Percentiles rank a stretch among this genome's conserved stretches.
phyloP scores from a whole-genome alignment of 2,797 vertebrate species.

The Hemitrygon akajei region DNA sequence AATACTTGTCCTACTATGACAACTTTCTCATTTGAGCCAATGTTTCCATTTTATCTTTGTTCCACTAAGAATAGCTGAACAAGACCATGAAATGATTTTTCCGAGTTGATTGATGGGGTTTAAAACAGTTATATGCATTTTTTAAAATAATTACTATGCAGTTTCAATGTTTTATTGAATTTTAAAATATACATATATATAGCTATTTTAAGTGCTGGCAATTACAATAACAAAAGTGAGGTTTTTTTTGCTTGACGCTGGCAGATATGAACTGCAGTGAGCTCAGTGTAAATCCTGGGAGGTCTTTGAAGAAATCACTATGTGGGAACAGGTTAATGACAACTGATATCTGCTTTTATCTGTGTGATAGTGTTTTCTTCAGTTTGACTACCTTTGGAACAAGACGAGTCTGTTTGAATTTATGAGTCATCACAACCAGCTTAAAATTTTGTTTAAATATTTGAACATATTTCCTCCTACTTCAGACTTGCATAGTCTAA shows the following conservation, averaged over 20 bases:
- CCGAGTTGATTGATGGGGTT: not conserved
- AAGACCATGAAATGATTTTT: constrained; percentile 1
- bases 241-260: not conserved
- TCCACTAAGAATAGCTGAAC: not conserved
- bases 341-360: not conserved
- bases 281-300: constrained; percentile 22
- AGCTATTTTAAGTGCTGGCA: constrained; percentile 3
- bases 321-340: not conserved
- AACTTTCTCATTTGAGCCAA: constrained; percentile 16
- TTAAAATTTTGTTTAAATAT: not conserved
- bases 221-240: not conserved
- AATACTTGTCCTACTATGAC: not conserved
- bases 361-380: not conserved
- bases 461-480: not conserved
- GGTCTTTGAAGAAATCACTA: not conserved
- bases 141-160: not conserved
- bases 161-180: constrained; percentile 18
- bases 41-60: not conserved
- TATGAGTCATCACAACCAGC: not conserved
- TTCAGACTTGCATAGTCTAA: not conserved
- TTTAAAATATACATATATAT: not conserved
- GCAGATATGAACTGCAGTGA: not conserved
- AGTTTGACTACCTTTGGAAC: not conserved
- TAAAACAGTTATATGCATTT: not conserved
- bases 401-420: not conserved